Base-by-base conservation (phyloP, 2,888 invertebrate species). In the Ctena decussata region DNA sequence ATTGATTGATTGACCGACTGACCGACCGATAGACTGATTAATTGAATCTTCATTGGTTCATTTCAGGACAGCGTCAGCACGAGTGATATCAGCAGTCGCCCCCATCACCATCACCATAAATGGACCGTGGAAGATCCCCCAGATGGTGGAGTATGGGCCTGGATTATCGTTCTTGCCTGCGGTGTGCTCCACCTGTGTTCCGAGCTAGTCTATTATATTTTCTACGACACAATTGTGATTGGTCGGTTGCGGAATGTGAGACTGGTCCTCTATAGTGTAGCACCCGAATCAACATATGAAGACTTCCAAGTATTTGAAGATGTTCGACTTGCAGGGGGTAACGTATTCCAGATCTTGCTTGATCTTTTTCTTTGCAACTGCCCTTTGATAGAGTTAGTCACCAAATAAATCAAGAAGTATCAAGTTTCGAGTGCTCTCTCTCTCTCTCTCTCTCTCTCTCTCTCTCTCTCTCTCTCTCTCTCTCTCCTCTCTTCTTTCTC, bases 261-360 rank as follows among this genome's bases (percentile, higher is more conserved):
- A 18, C 75, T 81, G 35, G 77, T 27, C 8, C 30, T 1, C 21
- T 24, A 8, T n/a, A 53, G 49, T 0, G 49, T 35, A 21, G n/a
- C 49, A 3, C 49, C 75, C 11, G 79, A 77, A 24, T 72, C 79
- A 30, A 79, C 84, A 0, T 88, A 84, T 41, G 71, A 69, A 5
- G 88, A 88, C 15, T 84, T 81, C n/a, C 82, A 80, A 80, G 84
- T 88, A 18, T 88, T 88, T 53, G 88, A 88, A 53, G 79, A 84
- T 77, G 75, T 84, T 15, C 39, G 84, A 53, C 41, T 85, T 1
- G 44, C 76, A 1, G 88, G 88, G 69, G 88, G 88, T 88, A 73
- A 57, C 15, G 21, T 46, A 8, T n/a, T n/a, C n/a, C n/a, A n/a
- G n/a, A n/a, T n/a, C n/a, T n/a, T n/a, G n/a, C n/a, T n/a, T n/a